Evolutionary conservation across 1,140 invertebrate genomes (phyloP), one percentile per base, ranked within the genome.

Genomic region (Antheraea mylitta): DNA sequence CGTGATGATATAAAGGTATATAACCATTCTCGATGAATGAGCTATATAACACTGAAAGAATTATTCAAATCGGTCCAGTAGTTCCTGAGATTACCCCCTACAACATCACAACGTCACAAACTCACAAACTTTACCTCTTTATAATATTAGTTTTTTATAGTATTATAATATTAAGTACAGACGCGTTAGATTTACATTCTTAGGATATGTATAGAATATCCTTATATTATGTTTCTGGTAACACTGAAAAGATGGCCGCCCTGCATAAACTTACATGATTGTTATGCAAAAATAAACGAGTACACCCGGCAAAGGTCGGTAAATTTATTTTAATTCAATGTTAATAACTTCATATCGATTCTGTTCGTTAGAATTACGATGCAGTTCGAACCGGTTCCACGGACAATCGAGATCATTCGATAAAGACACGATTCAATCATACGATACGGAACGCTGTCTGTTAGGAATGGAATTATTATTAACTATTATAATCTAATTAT

Each of bases 231-330:
- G 45, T 13, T 5, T 53, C 45, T 53, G 45, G 45, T 6, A 53
- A 53, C 45, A 53, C 45, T 16, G 11, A 53, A 53, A 53, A 53
- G 9, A 53, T 53, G 45, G 45, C 45, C 45, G 45, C 45, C 45
- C 45, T 16, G 11, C 45, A 16, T 53, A 76, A 74, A 68, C 69
- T 74, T 70, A 61, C 66, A 69, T 70, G 77, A 82, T 85, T 82
- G 82, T 85, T 73, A 85, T 85, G 80, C 77, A 81, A 73, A 84
- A 84, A 77, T 75, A 76, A 76, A 69, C 72, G 68, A 77, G 74
- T 66, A 71, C 77, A 68, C 22, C 45, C 45, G 45, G 45, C 11
- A 53, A 9, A 53, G 45, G 19, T 18, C 63, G 13, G 36, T 38
- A 37, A 42, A 38, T 64, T 37, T 64, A 64, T 64, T 18, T 38